phyloP scores from a whole-genome alignment of 2,888 invertebrate genomes.

The Meganola albula region DNA sequence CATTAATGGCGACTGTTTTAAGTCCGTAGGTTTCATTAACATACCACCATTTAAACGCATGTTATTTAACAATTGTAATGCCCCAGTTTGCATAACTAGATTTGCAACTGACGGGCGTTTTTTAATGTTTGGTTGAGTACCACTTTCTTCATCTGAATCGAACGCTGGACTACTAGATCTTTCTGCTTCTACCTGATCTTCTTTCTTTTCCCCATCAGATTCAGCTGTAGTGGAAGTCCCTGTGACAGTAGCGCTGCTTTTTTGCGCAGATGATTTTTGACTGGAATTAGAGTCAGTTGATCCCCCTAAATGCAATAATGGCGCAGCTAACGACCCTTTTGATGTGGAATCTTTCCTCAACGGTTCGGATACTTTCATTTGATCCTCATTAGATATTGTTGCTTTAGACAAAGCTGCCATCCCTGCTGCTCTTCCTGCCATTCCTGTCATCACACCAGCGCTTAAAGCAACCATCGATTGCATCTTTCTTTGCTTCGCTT shows the following conservation, averaged over 20 bases:
- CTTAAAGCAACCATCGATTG: conserved; percentile 95
- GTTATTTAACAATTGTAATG: conserved; percentile 71
- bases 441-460: conserved; percentile 93
- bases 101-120: conserved; percentile 83
- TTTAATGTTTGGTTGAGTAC: conserved; percentile 75
- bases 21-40: conserved; percentile 55
- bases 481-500: conserved; percentile 97
- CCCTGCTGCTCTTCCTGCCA: conserved; percentile 92
- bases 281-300: conserved; percentile 80
- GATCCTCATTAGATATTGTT: conserved; percentile 83
- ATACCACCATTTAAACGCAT: conserved; percentile 77
- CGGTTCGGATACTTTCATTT: conserved; percentile 74
- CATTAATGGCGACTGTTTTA: conserved; percentile 50
- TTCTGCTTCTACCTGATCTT: conserved; percentile 79
- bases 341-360: conserved; percentile 59
- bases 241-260: conserved; percentile 77
- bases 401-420: conserved; percentile 90
- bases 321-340: conserved; percentile 60
- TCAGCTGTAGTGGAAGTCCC: conserved; percentile 76
- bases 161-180: conserved; percentile 95
- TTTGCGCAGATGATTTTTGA: conserved; percentile 78
- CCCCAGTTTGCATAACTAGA: conserved; percentile 82
- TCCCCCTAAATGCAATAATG: conserved; percentile 57
- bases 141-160: conserved; percentile 95
- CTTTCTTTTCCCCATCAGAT: conserved; percentile 67